Evolutionary conservation across 2,113 vertebrate species (phyloP).

Genomic region (Puntigrus tetrazona): DNA sequence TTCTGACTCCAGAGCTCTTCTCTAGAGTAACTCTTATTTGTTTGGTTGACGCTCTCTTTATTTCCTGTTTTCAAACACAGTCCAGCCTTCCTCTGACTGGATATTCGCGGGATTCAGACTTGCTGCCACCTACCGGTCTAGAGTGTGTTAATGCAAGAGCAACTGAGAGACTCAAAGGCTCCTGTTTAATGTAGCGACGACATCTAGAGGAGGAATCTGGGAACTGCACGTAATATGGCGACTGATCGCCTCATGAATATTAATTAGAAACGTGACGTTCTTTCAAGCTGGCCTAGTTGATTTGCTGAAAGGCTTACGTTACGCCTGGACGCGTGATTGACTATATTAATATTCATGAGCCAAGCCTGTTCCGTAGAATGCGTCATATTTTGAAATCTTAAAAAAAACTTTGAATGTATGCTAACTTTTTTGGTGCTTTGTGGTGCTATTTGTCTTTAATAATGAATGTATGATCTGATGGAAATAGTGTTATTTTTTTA

Average conservation of each 20-base stretch:
- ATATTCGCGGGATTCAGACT: not conserved
- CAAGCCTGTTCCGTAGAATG: not conserved
- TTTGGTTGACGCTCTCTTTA: not conserved
- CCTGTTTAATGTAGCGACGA: not conserved
- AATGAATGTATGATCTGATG: no score
- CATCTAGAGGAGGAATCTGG: not conserved
- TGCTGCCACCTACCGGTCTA: constrained; percentile 25
- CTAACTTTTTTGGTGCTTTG: no score
- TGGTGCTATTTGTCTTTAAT: no score
- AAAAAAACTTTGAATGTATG: no score
- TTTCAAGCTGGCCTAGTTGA: not conserved
- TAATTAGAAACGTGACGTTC: not conserved
- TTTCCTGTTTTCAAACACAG: constrained; percentile 13
- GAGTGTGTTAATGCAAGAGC: not conserved
- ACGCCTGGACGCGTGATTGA: not conserved
- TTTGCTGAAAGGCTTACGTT: not conserved
- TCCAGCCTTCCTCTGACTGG: not conserved
- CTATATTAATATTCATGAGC: not conserved
- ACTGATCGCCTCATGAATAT: not conserved
- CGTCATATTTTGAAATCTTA: not conserved
- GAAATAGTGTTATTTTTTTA: no score
- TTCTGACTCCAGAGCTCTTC: constrained; percentile 11
- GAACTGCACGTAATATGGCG: not conserved
- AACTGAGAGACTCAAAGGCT: not conserved
- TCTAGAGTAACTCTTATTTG: not conserved